A percentile compares a stretch with the other conserved stretches of the same genome.
Evolutionary conservation across 2,888 invertebrate genomes (phyloP).

Genomic region (Leistus spinibarbis): DNA sequence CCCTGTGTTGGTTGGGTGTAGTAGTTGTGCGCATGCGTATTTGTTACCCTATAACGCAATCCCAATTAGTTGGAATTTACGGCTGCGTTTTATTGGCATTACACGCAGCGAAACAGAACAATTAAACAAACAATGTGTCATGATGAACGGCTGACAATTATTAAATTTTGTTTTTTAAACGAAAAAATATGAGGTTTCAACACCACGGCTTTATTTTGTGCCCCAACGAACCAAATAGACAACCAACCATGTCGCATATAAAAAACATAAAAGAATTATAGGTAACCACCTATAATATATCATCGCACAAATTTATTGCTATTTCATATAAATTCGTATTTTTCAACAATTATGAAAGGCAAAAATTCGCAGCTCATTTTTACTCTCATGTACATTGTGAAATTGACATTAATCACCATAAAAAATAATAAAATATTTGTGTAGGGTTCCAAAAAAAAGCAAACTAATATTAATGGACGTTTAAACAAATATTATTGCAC

Average conservation of each 20-base stretch:
- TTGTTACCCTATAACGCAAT: too few species aligned
- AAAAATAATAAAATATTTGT: too few species aligned
- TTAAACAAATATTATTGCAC: too few species aligned
- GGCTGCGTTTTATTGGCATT: slow-evolving; percentile 36
- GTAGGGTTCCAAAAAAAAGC: too few species aligned
- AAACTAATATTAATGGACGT: too few species aligned
- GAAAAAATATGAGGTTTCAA: not conserved
- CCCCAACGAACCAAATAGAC: too few species aligned
- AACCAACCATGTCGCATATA: not conserved
- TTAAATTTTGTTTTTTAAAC: slow-evolving; percentile 33
- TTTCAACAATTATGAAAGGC: too few species aligned
- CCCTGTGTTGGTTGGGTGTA: not conserved
- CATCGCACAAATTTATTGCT: not conserved
- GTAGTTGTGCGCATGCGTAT: slow-evolving; percentile 12
- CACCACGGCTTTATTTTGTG: not conserved
- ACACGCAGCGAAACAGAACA: slow-evolving; percentile 27
- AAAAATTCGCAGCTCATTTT: too few species aligned
- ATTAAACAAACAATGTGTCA: slow-evolving; percentile 39
- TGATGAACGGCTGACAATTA: slow-evolving; percentile 38
- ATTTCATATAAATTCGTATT: too few species aligned
- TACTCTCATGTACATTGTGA: too few species aligned
- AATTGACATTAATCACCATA: too few species aligned
- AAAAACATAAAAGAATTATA: not conserved
- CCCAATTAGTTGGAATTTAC: slow-evolving; percentile 38
- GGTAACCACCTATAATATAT: not conserved